Base-by-base conservation (phyloP, 2,888 invertebrate genomes). In the Rhyacophila evoluta region DNA sequence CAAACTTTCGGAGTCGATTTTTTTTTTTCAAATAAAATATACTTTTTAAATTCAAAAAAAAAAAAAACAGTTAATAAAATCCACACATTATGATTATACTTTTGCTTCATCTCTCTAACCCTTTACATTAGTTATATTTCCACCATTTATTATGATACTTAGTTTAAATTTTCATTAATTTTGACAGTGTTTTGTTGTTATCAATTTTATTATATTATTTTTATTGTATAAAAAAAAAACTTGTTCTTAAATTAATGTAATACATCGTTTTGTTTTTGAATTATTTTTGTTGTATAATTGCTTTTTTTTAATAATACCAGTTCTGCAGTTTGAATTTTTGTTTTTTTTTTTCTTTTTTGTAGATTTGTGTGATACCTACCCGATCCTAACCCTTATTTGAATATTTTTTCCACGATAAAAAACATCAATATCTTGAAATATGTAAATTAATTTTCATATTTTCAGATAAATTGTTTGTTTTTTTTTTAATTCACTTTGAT, bases 201-300 rank as follows among this genome's bases (percentile, higher is more conserved):
- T 82, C 78, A 75, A 78, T 78, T 80, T 71, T 91, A 91, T 90
- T 91, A 91, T 91, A 91, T 91, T 91, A 91, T 91, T 91, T 92
- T 92, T 92, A 91, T 91, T 92, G 92, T 92, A 91, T 91, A 91
- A 92, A 91, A 91, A n/a, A n/a, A 91, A 91, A 80, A 79, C 75
- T 92, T 92, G 92, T 92, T 92, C 92, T 92, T 92, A 92, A 92
- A 92, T 92, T 92, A 92, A 92, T 92, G 92, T 92, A 55, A 55
- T 55, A 92, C 92, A 92, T 92, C 92, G 92, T 92, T 93, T 92
- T 92, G 92, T 92, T 92, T 92, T 92, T 91, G 92, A 91, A 91
- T 92, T 92, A 91, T 91, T 91, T 91, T 92, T 92, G 92, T 92
- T 92, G 92, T 92, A 92, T 92, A 92, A 90, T 92, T 92, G 92